These are phyloP conservation scores for Blastomussa wellsi DNA, from an alignment of 92 coral and sea anemone genomes.

Conservation along the genomic window DNA sequence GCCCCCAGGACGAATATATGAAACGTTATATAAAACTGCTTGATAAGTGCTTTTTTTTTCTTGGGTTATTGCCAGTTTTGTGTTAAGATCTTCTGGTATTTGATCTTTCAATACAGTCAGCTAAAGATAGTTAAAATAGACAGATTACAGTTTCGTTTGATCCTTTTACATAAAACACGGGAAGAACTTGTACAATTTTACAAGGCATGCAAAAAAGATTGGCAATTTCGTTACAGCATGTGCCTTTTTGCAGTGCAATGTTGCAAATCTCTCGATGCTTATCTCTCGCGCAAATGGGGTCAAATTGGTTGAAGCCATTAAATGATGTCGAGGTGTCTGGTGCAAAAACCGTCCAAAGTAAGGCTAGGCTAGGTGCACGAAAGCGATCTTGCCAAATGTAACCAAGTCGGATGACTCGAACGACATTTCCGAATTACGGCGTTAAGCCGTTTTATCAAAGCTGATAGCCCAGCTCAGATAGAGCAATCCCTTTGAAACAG, in stretches of 20 bases:
- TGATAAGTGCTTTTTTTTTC: conserved; percentile 2
- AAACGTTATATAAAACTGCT: neutral
- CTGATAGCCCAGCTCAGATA: neutral
- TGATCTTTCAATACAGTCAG: neutral
- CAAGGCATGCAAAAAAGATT: neutral
- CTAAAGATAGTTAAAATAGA: neutral
- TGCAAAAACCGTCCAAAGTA: neutral
- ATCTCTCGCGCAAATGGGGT: neutral
- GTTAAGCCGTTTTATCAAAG: conserved; percentile 20
- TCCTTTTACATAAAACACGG: neutral
- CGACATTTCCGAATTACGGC: neutral
- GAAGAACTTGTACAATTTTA: neutral
- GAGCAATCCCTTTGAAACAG: neutral
- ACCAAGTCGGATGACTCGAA: neutral
- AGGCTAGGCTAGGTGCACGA: neutral
- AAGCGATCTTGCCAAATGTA: neutral
- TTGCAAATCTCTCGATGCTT: neutral
- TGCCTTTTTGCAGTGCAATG: neutral
- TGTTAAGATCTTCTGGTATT: neutral
- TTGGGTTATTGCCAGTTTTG: conserved; percentile 35
- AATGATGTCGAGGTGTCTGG: neutral
- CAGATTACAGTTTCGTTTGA: neutral
- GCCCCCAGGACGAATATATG: conserved; percentile 17
- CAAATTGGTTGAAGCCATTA: neutral
- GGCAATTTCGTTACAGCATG: too few relatives aligned